Evolutionary conservation across 2,113 vertebrate species (phyloP), one percentile per base, ranked within the genome.

Genomic region (Chaetura pelagica): DNA sequence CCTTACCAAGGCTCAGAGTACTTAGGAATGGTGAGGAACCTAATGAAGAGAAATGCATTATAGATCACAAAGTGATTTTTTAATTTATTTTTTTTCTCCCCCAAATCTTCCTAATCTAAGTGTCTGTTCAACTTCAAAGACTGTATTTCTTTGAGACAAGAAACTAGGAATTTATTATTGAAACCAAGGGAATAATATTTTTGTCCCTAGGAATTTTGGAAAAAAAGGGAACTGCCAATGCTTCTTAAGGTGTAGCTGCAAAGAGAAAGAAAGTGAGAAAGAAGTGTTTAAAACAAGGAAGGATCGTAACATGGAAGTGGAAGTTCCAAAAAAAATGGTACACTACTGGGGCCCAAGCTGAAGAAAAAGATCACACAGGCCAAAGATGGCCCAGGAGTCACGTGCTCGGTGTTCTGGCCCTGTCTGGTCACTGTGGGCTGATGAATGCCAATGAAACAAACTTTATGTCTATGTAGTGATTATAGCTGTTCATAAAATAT

Each of bases 11-110:
- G 23, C 21, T 76, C 32, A 64, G 22, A 13, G 7, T 79, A 32
- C 57, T 83, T 52, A 51, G 12, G 57, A 85, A 52, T 16, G 14
- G 4, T 61, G 58, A 54, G 40, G 15, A 82, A 59, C 5, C 13
- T 83, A 76, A 93, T 79, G 23, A 90, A 67, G 15, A 84, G 17
- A 82, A 90, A 92, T 76, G 29, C 20, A 88, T 94, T 92, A 93
- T 75, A 75, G 55, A 90, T 90, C 75, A 96, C 34, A 82, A 67
- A 72, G 22, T n/a, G 8, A 8, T 55, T 23, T 17, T 38, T 38
- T 8, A 38, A 38, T n/a, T n/a, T 22, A 48, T 22, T 16, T 38
- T 48, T 49, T 51, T 48, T 38, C 38, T 12, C 21, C 29, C 10
- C 7, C 6, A 42, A 55, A 18, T 79, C 29, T 88, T 83, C 54